Conservation (phyloP, 2,888 invertebrate genomes). For the Teleogryllus oceanicus region DNA sequence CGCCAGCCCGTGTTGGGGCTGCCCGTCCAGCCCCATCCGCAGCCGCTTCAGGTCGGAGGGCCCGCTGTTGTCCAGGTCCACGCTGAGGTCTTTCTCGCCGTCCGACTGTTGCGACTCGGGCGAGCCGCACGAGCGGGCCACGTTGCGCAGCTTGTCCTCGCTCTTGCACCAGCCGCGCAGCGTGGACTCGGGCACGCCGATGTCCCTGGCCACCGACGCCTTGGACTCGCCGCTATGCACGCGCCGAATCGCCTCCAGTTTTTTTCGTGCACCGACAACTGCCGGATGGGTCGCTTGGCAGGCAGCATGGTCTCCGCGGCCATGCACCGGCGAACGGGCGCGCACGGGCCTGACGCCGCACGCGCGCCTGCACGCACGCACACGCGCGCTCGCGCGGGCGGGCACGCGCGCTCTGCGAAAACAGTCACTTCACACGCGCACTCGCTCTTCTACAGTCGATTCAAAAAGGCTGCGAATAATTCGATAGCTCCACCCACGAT, state of each 20-base stretch:
- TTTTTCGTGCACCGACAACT: conserved; percentile 75
- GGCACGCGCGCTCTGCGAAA: conserved; percentile 24
- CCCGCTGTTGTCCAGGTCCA: conserved; percentile 24
- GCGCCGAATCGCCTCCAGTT: conserved; percentile 75
- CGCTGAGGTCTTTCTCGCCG: not conserved
- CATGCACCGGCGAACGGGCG: conserved; percentile 48
- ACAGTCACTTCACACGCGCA: not conserved
- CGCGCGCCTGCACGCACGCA: not conserved
- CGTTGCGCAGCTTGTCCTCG: conserved; percentile 60
- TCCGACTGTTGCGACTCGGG: conserved; percentile 35
- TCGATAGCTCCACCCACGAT: conserved; percentile 36
- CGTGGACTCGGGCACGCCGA: conserved; percentile 82
- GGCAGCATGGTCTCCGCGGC: conserved; percentile 55
- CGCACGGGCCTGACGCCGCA: conserved; percentile 23
- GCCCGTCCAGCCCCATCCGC: not conserved
- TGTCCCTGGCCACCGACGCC: conserved; percentile 79
- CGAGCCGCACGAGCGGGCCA: conserved; percentile 37
- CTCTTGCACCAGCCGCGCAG: conserved; percentile 85
- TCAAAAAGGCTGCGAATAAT: conserved; percentile 35
- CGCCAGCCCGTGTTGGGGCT: conserved; percentile 25
- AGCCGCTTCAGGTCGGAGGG: conserved; percentile 29
- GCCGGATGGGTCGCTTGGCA: conserved; percentile 73
- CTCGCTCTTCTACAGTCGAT: conserved; percentile 20
- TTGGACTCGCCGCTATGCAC: conserved; percentile 83
- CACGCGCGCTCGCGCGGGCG: not conserved